A percentile compares a stretch with the other conserved stretches of the same genome.
phyloP scores from a whole-genome alignment of 2,113 vertebrate genomes.

The Cephalopholis sonnerati region DNA sequence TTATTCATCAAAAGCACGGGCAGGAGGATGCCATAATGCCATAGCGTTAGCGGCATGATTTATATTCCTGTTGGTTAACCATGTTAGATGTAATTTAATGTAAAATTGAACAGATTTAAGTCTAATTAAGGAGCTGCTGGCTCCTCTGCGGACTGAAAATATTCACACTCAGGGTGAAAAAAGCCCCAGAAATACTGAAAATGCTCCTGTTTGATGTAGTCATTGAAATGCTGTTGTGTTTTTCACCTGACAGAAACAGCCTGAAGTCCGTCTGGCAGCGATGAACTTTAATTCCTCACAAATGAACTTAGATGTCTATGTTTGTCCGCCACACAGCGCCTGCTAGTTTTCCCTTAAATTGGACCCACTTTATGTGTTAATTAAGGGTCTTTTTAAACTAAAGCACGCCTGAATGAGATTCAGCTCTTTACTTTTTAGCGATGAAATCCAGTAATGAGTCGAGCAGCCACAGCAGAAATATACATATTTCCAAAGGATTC shows the following conservation, averaged over 20 bases:
- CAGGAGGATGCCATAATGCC: neutral
- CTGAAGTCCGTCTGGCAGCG: neutral
- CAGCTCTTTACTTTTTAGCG: neutral
- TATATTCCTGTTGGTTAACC: neutral
- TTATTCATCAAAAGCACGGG: conserved; percentile 4
- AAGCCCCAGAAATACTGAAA: too few relatives aligned
- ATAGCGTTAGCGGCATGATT: neutral
- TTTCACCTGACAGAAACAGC: neutral
- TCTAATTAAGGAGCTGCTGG: neutral
- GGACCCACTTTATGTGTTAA: neutral
- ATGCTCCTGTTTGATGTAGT: too few relatives aligned
- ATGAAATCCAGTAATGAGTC: conserved; percentile 36
- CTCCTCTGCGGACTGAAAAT: too few relatives aligned
- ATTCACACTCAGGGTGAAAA: too few relatives aligned
- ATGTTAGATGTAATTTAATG: neutral
- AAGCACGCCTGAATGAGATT: conserved; percentile 8
- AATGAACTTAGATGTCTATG: neutral
- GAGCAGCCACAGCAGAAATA: neutral
- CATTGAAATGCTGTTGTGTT: too few relatives aligned
- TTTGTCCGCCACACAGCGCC: neutral
- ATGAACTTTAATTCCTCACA: neutral
- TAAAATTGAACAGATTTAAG: neutral
- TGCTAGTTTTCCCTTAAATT: neutral
- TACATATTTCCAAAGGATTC: neutral
- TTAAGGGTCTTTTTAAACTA: neutral